These are phyloP conservation scores for Podilymbus podiceps DNA, from an alignment of 2,113 vertebrate species.

Conservation along the genomic window DNA sequence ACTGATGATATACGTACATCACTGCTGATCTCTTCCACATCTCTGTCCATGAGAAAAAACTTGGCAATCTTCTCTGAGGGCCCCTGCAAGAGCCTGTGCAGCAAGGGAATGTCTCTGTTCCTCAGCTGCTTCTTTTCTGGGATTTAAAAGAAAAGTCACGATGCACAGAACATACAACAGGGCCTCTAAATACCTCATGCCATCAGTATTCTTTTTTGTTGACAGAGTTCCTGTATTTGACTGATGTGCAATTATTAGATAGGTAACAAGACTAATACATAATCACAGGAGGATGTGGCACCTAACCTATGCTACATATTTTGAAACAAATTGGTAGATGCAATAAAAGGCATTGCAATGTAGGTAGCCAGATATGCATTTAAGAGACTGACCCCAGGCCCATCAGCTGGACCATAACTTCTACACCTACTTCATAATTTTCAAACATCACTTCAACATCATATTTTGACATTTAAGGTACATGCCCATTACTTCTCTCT, in stretches of 20 bases:
- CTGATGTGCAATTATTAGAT: no score
- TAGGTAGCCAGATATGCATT: no score
- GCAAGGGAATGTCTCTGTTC: conserved; percentile 80
- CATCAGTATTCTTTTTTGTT: no score
- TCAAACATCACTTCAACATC: background rate
- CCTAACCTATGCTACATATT: fast-evolving
- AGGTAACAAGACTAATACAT: background rate
- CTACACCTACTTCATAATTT: background rate
- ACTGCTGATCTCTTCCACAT: conserved; percentile 88
- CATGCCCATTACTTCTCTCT: no score
- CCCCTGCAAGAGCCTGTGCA: conserved; percentile 89
- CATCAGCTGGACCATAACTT: background rate
- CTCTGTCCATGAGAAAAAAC: conserved; percentile 91
- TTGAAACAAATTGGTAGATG: background rate
- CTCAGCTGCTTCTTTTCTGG: conserved; percentile 86
- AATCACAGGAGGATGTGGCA: background rate
- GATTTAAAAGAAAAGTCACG: background rate
- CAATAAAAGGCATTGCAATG: background rate
- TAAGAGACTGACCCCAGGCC: background rate
- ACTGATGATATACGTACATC: conserved; percentile 73
- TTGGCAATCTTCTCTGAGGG: conserved; percentile 86
- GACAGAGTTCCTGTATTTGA: background rate
- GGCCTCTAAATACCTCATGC: background rate
- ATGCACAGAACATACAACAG: background rate
- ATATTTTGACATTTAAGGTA: no score